Base-by-base conservation (phyloP, 2,113 vertebrate species). In the Psilopsiagon aymara region DNA sequence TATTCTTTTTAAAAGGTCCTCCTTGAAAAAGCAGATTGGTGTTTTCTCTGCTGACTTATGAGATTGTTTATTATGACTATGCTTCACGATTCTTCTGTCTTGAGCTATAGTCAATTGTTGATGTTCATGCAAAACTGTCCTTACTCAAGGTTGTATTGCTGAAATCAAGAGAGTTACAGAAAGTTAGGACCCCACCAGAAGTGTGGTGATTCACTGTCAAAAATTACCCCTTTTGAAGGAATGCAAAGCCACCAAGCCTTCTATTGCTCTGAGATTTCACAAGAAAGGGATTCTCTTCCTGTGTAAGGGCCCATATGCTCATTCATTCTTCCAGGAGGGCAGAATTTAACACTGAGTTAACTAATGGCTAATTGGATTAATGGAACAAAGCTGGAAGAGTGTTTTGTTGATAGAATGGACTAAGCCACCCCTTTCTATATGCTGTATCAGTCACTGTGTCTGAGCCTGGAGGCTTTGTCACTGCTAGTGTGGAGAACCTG, bases 31-130 rank as follows among this genome's bases (percentile, higher is more conserved):
- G 35, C 35, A 88, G 37, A 53, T 82, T 44, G 16, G 7, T 77
- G 73, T 93, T 92, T 92, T 91, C 23, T 86, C 51, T 92, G 60
- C n/a, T 88, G 47, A 68, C 39, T 79, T 81, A 66, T 47, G 73
- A 31, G 27, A 15, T 77, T 17, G 23, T 47, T 88, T 93, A 37
- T 41, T 66, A 41, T 47, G 13, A 69, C 82, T 79, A 75, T 18
- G 29, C 23, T 71, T 93, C 9, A 17, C 75, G 16, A 69, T 64
- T 94, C 39, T 88, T 92, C 67, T 94, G 52, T 35, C 47, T 76
- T 87, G 28, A 91, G 23, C 29, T 85, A 19, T 23, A 43, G 69
- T 29, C 39, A 73, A 0, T 51, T 89, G 69, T 51, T 79, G 46
- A 71, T 73, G 29, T 69, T 87, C 59, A 71, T 37, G 21, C 29